Evolutionary conservation across 2,888 invertebrate genomes (phyloP), one percentile per base, ranked within the genome.

Genomic region (Synanthedon myopaeformis): DNA sequence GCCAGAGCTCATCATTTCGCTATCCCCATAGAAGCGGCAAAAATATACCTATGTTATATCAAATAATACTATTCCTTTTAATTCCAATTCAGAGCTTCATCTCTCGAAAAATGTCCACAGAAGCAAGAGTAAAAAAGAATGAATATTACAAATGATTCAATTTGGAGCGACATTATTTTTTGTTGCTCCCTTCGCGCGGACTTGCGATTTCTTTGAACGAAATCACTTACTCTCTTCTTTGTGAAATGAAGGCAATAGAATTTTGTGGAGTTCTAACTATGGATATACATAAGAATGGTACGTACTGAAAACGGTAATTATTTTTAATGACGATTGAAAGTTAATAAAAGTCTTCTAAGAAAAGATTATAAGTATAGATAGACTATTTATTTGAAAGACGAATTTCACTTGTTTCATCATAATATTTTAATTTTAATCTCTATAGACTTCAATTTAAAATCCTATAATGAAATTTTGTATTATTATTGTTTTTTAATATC

Each of bases 141-240:
- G 80, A 79, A 78, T 79, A 79, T 80, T 79, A 82, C 79, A 82
- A 83, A 82, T 80, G 79, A 77, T 83, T 80, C 80, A 81, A 83
- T 82, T 81, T 77, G 70, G 72, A 69, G 70, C 65, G 74, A 76
- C 80, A 76, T 80, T 77, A 77, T 78, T 80, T 80, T 66, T 79
- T 80, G 78, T 74, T 71, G 72, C 70, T 72, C 66, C 66, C 64
- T 49, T 19, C 23, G 49, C 49, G 13, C 59, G 60, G 63, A 60
- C 66, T 66, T 63, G 67, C 69, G 75, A 79, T 78, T 79, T 73
- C 71, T 72, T 74, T 67, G 65, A 66, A 64, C 65, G 72, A 72
- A 78, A 79, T 79, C 76, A 70, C 74, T 77, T 74, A 70, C 69
- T 70, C 72, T 62, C 70, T 62, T 64, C 68, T 74, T 74, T 70